A percentile compares a stretch with the other conserved stretches of the same genome.
Conservation (phyloP, 2,888 invertebrate genomes). For the Heliothis peltigera region DNA sequence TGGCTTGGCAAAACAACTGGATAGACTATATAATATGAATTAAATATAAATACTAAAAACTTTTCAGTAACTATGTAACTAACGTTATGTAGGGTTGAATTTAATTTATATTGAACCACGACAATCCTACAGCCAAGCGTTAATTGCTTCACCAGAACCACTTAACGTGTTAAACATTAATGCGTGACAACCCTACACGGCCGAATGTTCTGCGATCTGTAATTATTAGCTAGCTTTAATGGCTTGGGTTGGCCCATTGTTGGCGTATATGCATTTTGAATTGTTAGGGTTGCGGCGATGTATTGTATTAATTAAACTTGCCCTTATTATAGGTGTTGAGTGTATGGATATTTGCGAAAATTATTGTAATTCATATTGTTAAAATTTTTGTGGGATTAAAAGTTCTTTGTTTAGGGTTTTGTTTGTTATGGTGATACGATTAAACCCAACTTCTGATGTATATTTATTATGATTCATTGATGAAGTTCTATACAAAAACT, state of each 20-base stretch:
- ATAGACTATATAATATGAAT: no score
- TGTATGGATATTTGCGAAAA: conserved; percentile 7
- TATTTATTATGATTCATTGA: no score
- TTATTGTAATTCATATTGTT: not conserved
- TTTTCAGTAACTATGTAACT: no score
- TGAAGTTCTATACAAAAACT: no score
- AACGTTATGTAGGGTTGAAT: no score
- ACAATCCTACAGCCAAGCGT: conserved; percentile 12
- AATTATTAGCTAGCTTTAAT: conserved; percentile 55
- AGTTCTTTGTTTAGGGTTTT: no score
- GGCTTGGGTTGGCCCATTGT: conserved; percentile 41
- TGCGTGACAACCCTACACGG: conserved; percentile 40
- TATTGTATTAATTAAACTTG: conserved; percentile 47
- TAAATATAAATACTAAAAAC: no score
- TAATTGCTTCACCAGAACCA: conserved; percentile 43
- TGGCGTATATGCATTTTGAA: conserved; percentile 34
- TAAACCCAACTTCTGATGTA: no score
- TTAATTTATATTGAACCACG: no score
- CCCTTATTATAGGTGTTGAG: conserved; percentile 33
- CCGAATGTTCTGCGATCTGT: conserved; percentile 44
- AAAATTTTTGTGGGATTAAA: no score
- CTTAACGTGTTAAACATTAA: conserved; percentile 30
- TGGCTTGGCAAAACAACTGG: no score
- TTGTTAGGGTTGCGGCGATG: conserved; percentile 15
- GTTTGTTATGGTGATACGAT: no score